Base-by-base conservation (phyloP, 2,888 invertebrate species). In the Andrena fulva region DNA sequence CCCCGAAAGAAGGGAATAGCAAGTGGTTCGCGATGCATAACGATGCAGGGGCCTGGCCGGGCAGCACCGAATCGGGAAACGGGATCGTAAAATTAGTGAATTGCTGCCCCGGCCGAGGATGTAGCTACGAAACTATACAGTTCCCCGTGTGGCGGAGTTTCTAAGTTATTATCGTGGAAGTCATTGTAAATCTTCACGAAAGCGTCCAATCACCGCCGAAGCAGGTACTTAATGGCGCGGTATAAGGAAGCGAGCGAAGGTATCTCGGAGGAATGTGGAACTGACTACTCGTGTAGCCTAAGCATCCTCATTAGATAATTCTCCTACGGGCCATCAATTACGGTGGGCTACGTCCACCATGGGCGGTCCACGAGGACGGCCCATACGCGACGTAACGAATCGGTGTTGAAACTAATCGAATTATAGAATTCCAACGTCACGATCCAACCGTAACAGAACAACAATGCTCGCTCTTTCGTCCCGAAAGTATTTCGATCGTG, bases 291-390 rank as follows among this genome's bases (percentile, higher is more conserved):
- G 78, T 62, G 77, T 70, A 67, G 50, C 54, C 76, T 78, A 77
- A 86, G 86, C 74, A 85, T 82, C 69, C 84, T 84, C 84, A 80
- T 88, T 88, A 88, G 85, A 88, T 81, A 87, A 88, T 88, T 85
- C 77, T 69, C 42, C 56, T 71, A 59, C 69, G 79, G 80, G 60
- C 67, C 80, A 73, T 88, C 77, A 74, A 77, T 88, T 88, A 88
- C 63, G 52, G 67, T 42, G 52, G 59, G 77, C 10, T 31, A 50
- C 42, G 31, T 48, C 48, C 88, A 56, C 76, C 84, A 72, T 82
- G 87, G 89, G 89, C 80, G 89, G 87, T 88, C 88, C 60, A 59
- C n/a, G 50, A 6, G 42, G 48, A 67, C 67, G 63, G 63, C n/a
- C 66, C 35, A 68, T 72, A 59, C 63, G 68, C 70, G 29, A 79